Base-by-base conservation (phyloP, 2,888 invertebrate species). In the Agrilus mali region DNA sequence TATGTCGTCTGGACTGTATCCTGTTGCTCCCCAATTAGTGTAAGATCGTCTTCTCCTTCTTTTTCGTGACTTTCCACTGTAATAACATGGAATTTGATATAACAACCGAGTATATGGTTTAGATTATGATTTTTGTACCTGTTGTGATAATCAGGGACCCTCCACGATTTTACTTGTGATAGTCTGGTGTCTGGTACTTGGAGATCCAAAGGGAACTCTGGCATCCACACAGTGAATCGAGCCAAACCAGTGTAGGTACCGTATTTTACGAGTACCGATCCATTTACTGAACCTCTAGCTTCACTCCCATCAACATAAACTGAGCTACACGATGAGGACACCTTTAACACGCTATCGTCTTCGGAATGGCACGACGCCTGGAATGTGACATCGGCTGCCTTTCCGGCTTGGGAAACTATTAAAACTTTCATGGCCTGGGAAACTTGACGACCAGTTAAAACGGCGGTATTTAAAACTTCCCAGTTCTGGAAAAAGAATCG, bases 221-320 rank as follows among this genome's bases (percentile, higher is more conserved):
- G 95, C 82, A 93, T 90, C 95, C 96, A 96, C 2, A 96, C 94
- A 14, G 86, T 87, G 64, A 94, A 90, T 47, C 83, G 79, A 2
- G 92, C 88, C 48, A 86, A 69, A 12, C 92, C 92, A 17, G 85
- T 86, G 65, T 88, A 88, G 2, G 90, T 89, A 22, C 90, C 94
- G 60, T 89, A 90, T 65, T 88, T 89, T 41, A 94, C 92, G 41
- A 92, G 78, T 31, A 96, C 86, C 0, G 93, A 90, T 2, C 93
- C 95, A 61, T 94, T 95, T 33, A 90, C 87, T 1, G 93, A 93
- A 13, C 95, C 95, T 2, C 92, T 78, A 47, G 88, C 86, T 69
- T 96, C 95, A 6, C 93, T 90, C 0, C 95, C 95, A 64, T 95
- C 95, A 22, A 96, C 85, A 68, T 94, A 96, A 4, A 96, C 93